Evolutionary conservation across 2,888 invertebrate species (phyloP), one percentile per base, ranked within the genome.

Genomic region (Lapara coniferarum): DNA sequence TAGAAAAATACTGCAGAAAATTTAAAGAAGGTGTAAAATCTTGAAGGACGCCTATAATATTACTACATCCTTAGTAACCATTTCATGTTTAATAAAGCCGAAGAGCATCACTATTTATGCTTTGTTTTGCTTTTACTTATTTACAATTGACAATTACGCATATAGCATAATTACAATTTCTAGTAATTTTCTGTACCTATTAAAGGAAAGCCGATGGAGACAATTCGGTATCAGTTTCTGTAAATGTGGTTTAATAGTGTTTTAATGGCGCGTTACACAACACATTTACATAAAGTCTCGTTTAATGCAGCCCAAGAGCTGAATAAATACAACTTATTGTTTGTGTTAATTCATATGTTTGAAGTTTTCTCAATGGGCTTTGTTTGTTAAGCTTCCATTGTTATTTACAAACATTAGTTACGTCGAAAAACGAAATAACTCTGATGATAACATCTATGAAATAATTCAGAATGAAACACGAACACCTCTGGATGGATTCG

Each of bases 401-500:
- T 19, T 44, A 13, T 59, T 68, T 14, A 25, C 14, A 63, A 63
- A 25, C 19, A 8, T 56, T 25, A 56, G 0, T 16, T 59, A 4
- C 16, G 16, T 46, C 12, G 63, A 46, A 63, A 49, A 12, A 63
- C n/a, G n/a, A 44, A 63, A 63, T n/a, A 46, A 46, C 13, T 49
- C 6, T 13, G 16, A 46, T 19, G n/a, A 19, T 13, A 7, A 10
- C 7, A n/a, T 44, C 8, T 58, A 19, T 13, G 14, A 58, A 58
- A 49, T 8, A 19, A 46, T n/a, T 51, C 25, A 16, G 10, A 37
- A 59, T 52, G 37, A 37, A 58, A 58, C 19, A 14, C 37, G 19
- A 63, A 59, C 51, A 49, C 16, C 16, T 19, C 14, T 46, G 44
- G 77, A 77, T 75, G 71, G 78, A 77, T 75, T 78, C 77, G 77